These are phyloP conservation scores for Parnassius orleans DNA, from an alignment of 2,888 invertebrate species.

Conservation along the genomic window DNA sequence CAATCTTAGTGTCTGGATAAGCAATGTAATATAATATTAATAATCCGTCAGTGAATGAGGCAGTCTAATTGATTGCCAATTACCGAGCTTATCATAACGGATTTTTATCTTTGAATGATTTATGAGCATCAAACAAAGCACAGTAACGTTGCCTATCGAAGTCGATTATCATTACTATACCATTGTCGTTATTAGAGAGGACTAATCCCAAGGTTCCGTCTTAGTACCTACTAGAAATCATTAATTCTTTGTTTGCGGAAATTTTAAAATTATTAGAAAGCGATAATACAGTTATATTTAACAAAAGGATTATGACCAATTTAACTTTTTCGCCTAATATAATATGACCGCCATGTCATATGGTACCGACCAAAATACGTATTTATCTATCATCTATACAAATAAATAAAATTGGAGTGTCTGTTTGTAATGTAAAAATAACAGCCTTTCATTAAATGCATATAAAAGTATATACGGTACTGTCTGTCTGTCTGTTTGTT, in stretches of 20 bases:
- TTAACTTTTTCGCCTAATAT: too few species aligned
- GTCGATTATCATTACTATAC: constrained; percentile 41
- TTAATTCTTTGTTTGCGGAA: constrained; percentile 17
- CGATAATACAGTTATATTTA: too few species aligned
- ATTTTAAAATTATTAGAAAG: background rate
- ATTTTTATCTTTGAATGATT: constrained; percentile 32
- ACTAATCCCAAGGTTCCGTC: constrained; percentile 41
- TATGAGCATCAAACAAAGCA: constrained; percentile 24
- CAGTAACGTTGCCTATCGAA: constrained; percentile 39
- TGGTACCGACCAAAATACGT: too few species aligned
- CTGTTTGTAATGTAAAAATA: too few species aligned
- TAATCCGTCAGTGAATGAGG: constrained; percentile 19
- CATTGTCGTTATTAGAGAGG: constrained; percentile 51
- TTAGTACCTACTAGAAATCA: constrained; percentile 27
- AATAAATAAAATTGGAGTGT: too few species aligned
- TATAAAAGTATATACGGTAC: too few species aligned
- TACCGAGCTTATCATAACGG: constrained; percentile 24
- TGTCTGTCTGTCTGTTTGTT: too few species aligned
- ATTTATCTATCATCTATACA: too few species aligned
- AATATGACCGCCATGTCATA: too few species aligned
- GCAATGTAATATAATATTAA: constrained; percentile 21
- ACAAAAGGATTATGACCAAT: too few species aligned
- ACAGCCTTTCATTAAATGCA: too few species aligned
- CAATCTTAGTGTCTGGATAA: background rate
- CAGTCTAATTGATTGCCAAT: constrained; percentile 12